Evolutionary conservation across 1,140 invertebrate species (phyloP), one percentile per base, ranked within the genome.

Genomic region (Bombus huntii): DNA sequence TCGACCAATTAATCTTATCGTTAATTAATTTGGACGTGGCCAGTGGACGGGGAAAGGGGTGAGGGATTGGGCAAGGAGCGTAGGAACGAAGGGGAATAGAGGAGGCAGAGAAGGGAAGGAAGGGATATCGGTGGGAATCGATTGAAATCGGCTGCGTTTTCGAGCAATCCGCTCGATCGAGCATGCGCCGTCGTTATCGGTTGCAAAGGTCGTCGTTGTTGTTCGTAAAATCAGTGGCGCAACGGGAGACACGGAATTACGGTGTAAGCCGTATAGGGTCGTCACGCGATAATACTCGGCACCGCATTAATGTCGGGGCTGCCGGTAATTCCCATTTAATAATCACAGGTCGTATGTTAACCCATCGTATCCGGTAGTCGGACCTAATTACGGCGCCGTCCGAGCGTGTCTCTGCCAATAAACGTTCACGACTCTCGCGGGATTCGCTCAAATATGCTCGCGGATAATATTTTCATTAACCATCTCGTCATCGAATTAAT

Each of bases 1-100:
- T 42, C 83, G 83, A 68, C 85, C 88, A 89, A 95, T 95, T 94
- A 95, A 94, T 94, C 92, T 93, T 94, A 94, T 93, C 91, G 89
- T 87, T 93, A 93, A 94, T 94, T 94, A 93, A 94, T 94, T 94
- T 93, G 89, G 83, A 47, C 82, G 65, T 83, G 66, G 18, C 22
- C 31, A 62, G 62, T 68, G 65, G n/a, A 28, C 3, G 57, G 5
- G n/a, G 25, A 34, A 25, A 25, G 65, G 62, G 44, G 12, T 1
- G 31, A 34, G 42, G n/a, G 28, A 1, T 18, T 22, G n/a, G 42
- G 22, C n/a, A 34, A 25, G 73, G 44, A 34, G 44, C 9, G 12
- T 5, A n/a, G 71, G 3, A 28, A 25, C 37, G 39, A 39, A 28
- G 25, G 31, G 22, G 22, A 6, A 22, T 3, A 12, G 13, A 2